These are phyloP conservation scores for Pagetopsis macropterus DNA, from an alignment of 2,797 vertebrate genomes.

Conservation along the genomic window DNA sequence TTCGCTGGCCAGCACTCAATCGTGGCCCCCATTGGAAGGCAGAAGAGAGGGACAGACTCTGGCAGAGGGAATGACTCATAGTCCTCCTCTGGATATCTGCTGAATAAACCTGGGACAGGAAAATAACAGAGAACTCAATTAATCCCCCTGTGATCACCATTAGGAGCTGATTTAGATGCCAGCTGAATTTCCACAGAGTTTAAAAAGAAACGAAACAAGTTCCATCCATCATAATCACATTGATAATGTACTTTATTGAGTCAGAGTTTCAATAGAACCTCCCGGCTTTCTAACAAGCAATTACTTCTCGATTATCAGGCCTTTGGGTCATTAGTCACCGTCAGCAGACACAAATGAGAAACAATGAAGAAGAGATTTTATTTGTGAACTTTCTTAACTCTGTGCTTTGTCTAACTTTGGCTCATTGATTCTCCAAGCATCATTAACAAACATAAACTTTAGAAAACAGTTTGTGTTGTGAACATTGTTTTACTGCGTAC, in stretches of 20 bases:
- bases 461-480: background rate
- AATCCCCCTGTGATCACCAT: background rate
- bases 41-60: conserved; percentile 95
- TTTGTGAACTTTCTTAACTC: conserved; percentile 18
- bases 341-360: conserved; percentile 29
- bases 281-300: conserved; percentile 35
- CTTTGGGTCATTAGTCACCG: conserved; percentile 40
- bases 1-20: conserved; percentile 94
- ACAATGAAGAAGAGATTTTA: conserved; percentile 22
- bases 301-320: conserved; percentile 28
- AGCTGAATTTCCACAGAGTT: conserved; percentile 10
- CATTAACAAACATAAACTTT: background rate
- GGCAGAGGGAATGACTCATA: conserved; percentile 95
- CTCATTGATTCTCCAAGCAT: background rate
- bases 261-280: conserved; percentile 5
- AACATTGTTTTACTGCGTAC: background rate
- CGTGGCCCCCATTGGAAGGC: conserved; percentile 95
- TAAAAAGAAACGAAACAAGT: conserved; percentile 16
- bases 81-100: conserved; percentile 94
- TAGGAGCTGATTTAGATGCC: conserved; percentile 15
- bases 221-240: conserved; percentile 14
- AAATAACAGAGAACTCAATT: conserved; percentile 18
- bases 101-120: conserved; percentile 87
- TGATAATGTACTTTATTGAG: conserved; percentile 14
- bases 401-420: background rate